These are phyloP conservation scores for Drosophila aldrichi DNA, from an alignment of 2,888 invertebrate genomes.

Conservation along the genomic window DNA sequence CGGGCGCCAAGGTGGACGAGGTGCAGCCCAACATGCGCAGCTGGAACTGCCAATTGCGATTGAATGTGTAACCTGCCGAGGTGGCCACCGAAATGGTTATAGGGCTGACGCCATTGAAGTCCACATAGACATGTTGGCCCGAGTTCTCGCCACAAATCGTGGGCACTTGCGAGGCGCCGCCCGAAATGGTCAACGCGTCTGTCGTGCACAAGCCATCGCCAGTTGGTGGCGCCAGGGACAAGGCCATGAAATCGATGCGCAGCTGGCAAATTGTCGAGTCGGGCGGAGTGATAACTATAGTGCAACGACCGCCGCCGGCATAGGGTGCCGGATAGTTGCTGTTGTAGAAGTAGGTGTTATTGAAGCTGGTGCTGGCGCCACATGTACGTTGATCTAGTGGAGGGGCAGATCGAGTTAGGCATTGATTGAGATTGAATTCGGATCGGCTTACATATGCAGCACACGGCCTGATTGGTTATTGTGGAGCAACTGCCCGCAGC, in stretches of 20 bases:
- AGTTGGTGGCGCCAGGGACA: constrained; percentile 90
- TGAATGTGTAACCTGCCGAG: constrained; percentile 87
- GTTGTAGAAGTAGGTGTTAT: constrained; percentile 94
- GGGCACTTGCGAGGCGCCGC: constrained; percentile 89
- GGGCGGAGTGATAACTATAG: constrained; percentile 90
- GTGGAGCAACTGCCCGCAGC: constrained; percentile 91
- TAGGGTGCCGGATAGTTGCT: constrained; percentile 91
- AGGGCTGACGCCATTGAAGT: constrained; percentile 89
- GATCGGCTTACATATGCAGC: constrained; percentile 91
- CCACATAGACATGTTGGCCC: constrained; percentile 91
- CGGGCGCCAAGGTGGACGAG: constrained; percentile 90
- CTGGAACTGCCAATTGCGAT: constrained; percentile 91
- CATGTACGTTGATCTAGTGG: constrained; percentile 90
- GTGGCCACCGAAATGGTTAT: constrained; percentile 90
- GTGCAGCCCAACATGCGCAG: constrained; percentile 91
- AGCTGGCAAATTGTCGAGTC: constrained; percentile 88
- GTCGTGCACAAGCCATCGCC: constrained; percentile 89
- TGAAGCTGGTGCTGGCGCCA: constrained; percentile 89
- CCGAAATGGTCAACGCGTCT: constrained; percentile 90
- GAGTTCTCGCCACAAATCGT: constrained; percentile 92
- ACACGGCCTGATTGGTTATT: constrained; percentile 89
- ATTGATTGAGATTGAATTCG: background rate
- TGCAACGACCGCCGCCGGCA: constrained; percentile 89
- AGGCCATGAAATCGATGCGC: constrained; percentile 91
- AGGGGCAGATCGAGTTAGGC: background rate